Evolutionary conservation across 2,113 vertebrate genomes (phyloP).

Genomic region (Melanerpes formicivorus): DNA sequence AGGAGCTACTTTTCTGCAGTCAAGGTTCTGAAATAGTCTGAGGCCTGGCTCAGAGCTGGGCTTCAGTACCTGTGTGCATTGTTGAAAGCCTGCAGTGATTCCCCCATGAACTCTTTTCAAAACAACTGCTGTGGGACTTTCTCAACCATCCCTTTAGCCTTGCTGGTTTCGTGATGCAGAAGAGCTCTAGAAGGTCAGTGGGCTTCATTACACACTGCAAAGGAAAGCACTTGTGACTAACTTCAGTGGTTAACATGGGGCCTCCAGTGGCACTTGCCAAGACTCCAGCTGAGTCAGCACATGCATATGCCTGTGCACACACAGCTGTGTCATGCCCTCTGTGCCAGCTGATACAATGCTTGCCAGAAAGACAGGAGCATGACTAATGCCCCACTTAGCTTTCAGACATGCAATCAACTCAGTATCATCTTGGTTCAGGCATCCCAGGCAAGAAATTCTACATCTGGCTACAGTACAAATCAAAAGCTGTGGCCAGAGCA

Average conservation of each 20-base stretch:
- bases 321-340: neutral
- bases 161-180: neutral
- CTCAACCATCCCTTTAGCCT: neutral
- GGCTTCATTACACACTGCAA: neutral
- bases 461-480: neutral
- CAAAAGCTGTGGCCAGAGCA: neutral
- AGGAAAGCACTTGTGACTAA: neutral
- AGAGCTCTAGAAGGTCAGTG: neutral
- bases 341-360: neutral
- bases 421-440: neutral
- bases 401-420: neutral
- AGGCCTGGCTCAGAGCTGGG: neutral
- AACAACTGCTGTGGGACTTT: neutral
- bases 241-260: neutral
- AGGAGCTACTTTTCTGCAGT: neutral
- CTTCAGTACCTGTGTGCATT: neutral
- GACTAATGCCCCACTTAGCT: neutral
- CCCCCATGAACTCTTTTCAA: neutral
- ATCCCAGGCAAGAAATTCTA: neutral
- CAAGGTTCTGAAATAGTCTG: neutral
- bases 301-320: fast-evolving
- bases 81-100: neutral
- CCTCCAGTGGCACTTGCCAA: neutral
- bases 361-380: neutral
- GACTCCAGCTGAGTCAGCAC: neutral